Conservation (phyloP, 2,888 invertebrate species). For the Helobdella robusta region DNA sequence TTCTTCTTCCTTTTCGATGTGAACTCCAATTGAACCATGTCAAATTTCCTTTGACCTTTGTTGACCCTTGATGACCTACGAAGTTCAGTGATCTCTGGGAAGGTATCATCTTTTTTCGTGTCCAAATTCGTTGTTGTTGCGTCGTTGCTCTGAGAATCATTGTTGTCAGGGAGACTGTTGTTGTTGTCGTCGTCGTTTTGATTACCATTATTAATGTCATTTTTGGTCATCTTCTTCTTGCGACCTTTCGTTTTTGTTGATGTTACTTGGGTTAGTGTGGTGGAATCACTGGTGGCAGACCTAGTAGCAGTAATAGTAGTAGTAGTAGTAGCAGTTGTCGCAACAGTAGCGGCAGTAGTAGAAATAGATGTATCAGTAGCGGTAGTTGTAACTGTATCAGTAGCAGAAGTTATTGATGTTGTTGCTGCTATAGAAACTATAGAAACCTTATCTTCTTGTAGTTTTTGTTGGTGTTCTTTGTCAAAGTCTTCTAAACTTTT, state of each 20-base stretch:
- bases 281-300: background rate
- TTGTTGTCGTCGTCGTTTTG: background rate
- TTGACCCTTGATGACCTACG: constrained; percentile 34
- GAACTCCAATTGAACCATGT: constrained; percentile 20
- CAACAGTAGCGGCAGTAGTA: too few relatives aligned
- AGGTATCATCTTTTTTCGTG: background rate
- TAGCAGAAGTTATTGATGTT: too few relatives aligned
- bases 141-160: background rate
- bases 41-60: constrained; percentile 32
- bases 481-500: too few relatives aligned
- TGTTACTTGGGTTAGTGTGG: too few relatives aligned
- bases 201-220: background rate
- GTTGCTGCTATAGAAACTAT: too few relatives aligned
- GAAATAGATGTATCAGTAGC: too few relatives aligned
- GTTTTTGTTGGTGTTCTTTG: too few relatives aligned
- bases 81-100: constrained; percentile 22
- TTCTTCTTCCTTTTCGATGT: constrained; percentile 28
- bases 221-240: background rate
- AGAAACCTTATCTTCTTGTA: too few relatives aligned
- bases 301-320: too few relatives aligned
- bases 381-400: too few relatives aligned
- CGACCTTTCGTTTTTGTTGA: background rate
- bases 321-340: too few relatives aligned
- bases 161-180: background rate
- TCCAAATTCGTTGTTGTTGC: background rate